Base-by-base conservation (phyloP, 2,888 invertebrate species). In the Tupiocoris notatus region DNA sequence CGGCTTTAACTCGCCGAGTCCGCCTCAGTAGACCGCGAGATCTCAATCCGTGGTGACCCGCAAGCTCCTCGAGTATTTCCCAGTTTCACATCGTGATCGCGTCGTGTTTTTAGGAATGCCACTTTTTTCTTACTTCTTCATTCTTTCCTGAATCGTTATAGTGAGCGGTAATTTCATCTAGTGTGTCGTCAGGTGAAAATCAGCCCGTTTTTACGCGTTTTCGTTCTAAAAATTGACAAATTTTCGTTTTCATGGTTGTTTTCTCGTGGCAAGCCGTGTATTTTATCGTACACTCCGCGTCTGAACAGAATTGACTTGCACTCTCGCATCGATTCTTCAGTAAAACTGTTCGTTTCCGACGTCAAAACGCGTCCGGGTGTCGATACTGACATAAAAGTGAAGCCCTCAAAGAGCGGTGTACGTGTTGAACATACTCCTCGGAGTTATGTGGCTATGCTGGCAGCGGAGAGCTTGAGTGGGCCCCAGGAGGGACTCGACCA, bases 401-500 rank as follows among this genome's bases (percentile, higher is more conserved):
- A 67, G 67, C 39, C 65, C 39, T 39, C 39, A 39, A 12, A 12
- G 39, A 39, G 39, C 56, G 67, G 67, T 54, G 2, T 9, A 39
- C 56, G 67, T 39, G 39, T 39, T 39, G 39, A 39, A 39, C 39
- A 39, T 39, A 39, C 39, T 39, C 39, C 12, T 39, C 39, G 39
- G 39, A 12, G 73, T 73, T 25, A 73, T 57, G 68, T 59, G 61
- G 78, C 76, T 59, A 80, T 80, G 80, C 77, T 80, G 70, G 79
- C 80, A 23, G 79, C 80, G 73, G 79, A 77, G 67, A 65, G 83
- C 83, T 73, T 83, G 83, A 80, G 83, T 82, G 81, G 81, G 58
- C 81, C 81, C 62, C 81, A 85, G 79, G 86, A 86, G 81, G 86
- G 86, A 79, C 85, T 86, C 81, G 87, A 87, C 81, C 87, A 87